A percentile compares a stretch with the other conserved stretches of the same genome.
These are phyloP conservation scores for Lepidurus packardi DNA, from an alignment of 1,140 invertebrate species.

Conservation along the genomic window DNA sequence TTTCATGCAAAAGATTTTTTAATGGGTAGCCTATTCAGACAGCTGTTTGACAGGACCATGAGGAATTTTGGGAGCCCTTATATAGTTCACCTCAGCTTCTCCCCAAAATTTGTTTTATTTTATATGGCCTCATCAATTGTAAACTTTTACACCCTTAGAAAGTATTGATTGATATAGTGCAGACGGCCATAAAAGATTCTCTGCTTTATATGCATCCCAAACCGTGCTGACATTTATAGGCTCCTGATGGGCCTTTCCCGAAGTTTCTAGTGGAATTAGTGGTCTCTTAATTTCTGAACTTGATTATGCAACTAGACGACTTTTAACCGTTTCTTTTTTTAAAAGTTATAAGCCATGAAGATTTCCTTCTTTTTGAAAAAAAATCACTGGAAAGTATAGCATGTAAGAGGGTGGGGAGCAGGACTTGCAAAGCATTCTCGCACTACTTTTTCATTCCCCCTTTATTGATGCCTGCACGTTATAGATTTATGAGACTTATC, in stretches of 20 bases:
- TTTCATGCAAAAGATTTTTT: background rate
- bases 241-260: background rate
- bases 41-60: background rate
- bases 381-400: background rate
- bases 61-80: background rate
- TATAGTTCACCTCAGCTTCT: too few relatives aligned
- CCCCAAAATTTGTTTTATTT: too few relatives aligned
- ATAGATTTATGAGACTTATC: slow-evolving; percentile 20
- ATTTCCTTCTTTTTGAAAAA: background rate
- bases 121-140: too few relatives aligned
- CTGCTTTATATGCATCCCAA: background rate
- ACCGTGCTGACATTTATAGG: background rate
- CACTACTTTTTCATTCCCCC: background rate
- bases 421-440: background rate
- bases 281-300: background rate
- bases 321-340: background rate
- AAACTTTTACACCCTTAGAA: background rate
- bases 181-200: background rate
- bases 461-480: background rate
- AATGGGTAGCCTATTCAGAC: background rate
- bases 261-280: background rate
- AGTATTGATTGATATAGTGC: slow-evolving; percentile 9
- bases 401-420: too few relatives aligned
- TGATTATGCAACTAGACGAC: background rate
- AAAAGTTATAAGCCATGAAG: background rate